phyloP scores from a whole-genome alignment of 2,888 invertebrate species.

The Rhabditophanes sp. region DNA sequence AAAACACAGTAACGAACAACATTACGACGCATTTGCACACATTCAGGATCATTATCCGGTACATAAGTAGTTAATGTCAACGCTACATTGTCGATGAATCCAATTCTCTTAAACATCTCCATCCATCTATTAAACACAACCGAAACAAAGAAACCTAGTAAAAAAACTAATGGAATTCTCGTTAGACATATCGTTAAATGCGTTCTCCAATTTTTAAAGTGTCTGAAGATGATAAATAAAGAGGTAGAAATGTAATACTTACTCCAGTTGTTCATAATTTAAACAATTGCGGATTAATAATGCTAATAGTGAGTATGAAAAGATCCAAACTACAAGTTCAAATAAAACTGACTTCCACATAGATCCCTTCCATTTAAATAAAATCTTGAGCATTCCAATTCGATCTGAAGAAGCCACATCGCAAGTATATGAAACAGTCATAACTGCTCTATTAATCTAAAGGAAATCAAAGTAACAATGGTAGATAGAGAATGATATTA shows the following conservation, averaged over 20 bases:
- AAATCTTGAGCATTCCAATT: slow-evolving; percentile 16
- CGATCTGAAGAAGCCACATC: slow-evolving; percentile 25
- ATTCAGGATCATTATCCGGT: slow-evolving; percentile 6
- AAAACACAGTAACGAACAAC: slow-evolving; percentile 11
- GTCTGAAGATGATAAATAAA: slow-evolving; percentile 7
- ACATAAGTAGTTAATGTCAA: slow-evolving; percentile 5
- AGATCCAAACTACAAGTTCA: slow-evolving; percentile 9
- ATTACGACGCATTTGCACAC: slow-evolving; percentile 9
- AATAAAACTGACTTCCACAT: slow-evolving; percentile 13
- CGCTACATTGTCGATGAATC: slow-evolving; percentile 17
- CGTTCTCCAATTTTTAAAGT: slow-evolving; percentile 4
- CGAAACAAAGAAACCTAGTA: slow-evolving; percentile 13
- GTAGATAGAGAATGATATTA: too few species aligned
- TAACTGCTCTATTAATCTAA: too few species aligned
- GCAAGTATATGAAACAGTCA: slow-evolving; percentile 35
- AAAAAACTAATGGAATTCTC: slow-evolving; percentile 11
- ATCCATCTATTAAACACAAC: slow-evolving; percentile 16
- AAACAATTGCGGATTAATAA: slow-evolving; percentile 3
- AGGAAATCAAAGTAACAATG: too few species aligned
- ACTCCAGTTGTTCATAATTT: slow-evolving; percentile 8
- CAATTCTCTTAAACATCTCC: slow-evolving; percentile 15
- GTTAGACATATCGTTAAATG: slow-evolving; percentile 2
- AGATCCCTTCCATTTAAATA: slow-evolving; percentile 28
- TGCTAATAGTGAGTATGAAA: slow-evolving; percentile 6
- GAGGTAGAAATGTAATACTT: slow-evolving; percentile 1